phyloP scores from a whole-genome alignment of 92 coral and sea anemone species.

The Phenganax stokvisi region DNA sequence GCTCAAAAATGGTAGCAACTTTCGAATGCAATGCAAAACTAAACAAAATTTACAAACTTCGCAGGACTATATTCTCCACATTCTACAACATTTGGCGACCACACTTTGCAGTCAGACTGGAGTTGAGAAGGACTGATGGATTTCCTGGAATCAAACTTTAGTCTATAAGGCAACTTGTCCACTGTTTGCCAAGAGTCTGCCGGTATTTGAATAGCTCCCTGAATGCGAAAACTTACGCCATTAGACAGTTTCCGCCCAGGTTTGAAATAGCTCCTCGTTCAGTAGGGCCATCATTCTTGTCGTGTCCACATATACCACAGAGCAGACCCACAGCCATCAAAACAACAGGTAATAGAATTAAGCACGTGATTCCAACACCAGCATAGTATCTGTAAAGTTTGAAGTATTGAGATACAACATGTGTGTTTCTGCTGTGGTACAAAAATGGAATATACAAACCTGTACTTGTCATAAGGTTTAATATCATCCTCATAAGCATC shows the following conservation, averaged over 20 bases:
- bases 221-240: slow-evolving; percentile 72
- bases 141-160: too few species aligned
- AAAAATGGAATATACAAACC: slow-evolving; percentile 43
- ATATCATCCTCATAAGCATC: background rate
- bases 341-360: slow-evolving; percentile 74
- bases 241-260: slow-evolving; percentile 83
- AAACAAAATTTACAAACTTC: background rate
- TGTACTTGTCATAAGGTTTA: slow-evolving; percentile 59
- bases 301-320: slow-evolving; percentile 92
- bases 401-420: background rate
- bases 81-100: too few species aligned
- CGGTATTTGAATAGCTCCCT: too few species aligned
- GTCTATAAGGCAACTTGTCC: too few species aligned
- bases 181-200: too few species aligned
- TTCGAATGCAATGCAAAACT: too few species aligned
- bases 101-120: too few species aligned
- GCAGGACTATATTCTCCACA: too few species aligned
- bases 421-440: background rate
- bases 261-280: slow-evolving; percentile 75
- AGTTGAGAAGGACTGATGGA: too few species aligned
- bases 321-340: slow-evolving; percentile 80
- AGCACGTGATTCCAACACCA: slow-evolving; percentile 82
- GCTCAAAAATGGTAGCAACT: too few species aligned
- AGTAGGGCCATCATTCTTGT: slow-evolving; percentile 76
- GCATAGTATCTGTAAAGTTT: slow-evolving; percentile 62